Evolutionary conservation across 2,113 vertebrate genomes (phyloP).

Genomic region (Grantiella picta): DNA sequence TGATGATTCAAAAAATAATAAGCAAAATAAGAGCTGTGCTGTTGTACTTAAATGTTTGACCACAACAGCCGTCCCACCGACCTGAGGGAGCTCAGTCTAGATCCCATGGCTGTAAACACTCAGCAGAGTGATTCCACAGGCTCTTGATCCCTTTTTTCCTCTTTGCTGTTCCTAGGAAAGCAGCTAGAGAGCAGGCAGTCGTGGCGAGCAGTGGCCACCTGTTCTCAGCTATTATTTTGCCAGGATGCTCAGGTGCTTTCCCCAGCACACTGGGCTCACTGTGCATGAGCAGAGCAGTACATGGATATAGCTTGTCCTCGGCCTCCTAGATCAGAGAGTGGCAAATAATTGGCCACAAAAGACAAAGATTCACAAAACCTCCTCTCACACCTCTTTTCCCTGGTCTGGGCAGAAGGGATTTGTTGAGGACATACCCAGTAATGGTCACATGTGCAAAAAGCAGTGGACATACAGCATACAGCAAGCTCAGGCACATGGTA

Average conservation of each 20-base stretch:
- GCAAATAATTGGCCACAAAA: background rate
- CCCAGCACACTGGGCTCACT: background rate
- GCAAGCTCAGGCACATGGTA: fast-evolving
- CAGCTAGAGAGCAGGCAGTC: background rate
- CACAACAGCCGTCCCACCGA: background rate
- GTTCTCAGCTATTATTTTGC: background rate
- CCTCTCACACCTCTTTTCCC: background rate
- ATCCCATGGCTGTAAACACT: background rate
- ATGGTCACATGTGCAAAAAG: fast-evolving
- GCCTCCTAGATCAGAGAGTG: background rate
- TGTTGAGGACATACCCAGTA: fast-evolving
- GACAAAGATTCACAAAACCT: background rate
- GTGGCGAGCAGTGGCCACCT: background rate
- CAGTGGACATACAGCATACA: fast-evolving
- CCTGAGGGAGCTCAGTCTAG: background rate
- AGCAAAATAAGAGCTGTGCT: background rate
- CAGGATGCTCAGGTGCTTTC: background rate
- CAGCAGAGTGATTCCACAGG: background rate
- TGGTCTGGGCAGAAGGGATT: background rate
- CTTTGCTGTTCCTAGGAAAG: background rate
- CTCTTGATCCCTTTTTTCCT: background rate
- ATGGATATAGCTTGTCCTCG: background rate
- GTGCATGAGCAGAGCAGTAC: fast-evolving
- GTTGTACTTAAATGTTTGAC: background rate
- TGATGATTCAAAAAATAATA: background rate